These are phyloP conservation scores for Tetramorium parvispinum DNA, from an alignment of 1,140 invertebrate species.

Conservation along the genomic window DNA sequence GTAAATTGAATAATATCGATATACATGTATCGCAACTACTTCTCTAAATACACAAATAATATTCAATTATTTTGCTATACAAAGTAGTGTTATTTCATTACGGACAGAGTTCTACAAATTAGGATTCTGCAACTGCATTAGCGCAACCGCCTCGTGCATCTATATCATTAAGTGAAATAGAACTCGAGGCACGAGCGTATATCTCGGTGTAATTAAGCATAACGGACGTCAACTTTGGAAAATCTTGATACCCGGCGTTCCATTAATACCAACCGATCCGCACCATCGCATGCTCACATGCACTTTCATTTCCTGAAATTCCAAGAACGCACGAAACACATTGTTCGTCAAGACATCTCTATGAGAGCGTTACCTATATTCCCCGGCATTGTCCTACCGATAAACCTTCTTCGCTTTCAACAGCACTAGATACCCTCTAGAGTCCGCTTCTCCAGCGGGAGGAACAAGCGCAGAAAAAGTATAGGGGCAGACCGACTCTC, in stretches of 20 bases:
- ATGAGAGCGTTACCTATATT: constrained; percentile 45
- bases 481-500: background rate
- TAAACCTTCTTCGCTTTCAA: constrained; percentile 50
- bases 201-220: constrained; percentile 60
- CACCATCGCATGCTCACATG: constrained; percentile 49
- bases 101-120: constrained; percentile 19
- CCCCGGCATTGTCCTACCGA: constrained; percentile 29
- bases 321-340: constrained; percentile 46
- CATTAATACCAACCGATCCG: constrained; percentile 63
- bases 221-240: constrained; percentile 60
- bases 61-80: constrained; percentile 18
- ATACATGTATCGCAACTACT: background rate
- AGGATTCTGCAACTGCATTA: constrained; percentile 53
- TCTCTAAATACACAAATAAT: constrained; percentile 4
- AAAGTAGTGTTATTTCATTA: constrained; percentile 44
- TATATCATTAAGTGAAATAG: constrained; percentile 60
- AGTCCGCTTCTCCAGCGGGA: background rate
- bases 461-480: constrained; percentile 16
- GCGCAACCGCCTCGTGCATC: constrained; percentile 41
- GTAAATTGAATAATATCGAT: background rate
- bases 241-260: constrained; percentile 70
- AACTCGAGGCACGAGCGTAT: constrained; percentile 28
- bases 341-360: constrained; percentile 49
- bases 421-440: constrained; percentile 20
- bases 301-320: constrained; percentile 51